Base-by-base conservation (phyloP, 2,797 vertebrate species). In the Triplophysa bombifrons region DNA sequence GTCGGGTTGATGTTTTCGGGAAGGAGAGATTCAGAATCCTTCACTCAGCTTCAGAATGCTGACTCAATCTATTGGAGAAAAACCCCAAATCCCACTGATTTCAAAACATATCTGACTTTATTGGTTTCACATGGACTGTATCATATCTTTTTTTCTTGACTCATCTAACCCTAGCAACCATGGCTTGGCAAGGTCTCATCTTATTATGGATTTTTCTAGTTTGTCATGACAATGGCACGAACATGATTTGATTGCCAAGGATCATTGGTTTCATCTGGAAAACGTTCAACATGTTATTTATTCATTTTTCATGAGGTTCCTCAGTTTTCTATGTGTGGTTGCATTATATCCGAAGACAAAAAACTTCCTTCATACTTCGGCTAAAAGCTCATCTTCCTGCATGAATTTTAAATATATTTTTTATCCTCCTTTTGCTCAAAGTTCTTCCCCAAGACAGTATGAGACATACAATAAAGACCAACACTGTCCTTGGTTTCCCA, bases 41-140 rank as follows among this genome's bases (percentile, higher is more conserved):
- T 19, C 56, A 72, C 74, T 77, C 20, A 6, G 63, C 50, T 80
- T 34, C 44, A 81, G 46, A 72, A n/a, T 69, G 71, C 80, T 87
- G 79, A 85, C 82, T 87, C 84, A 80, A n/a, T 66, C 14, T 16
- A 27, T 4, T 38, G 10, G 44, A 65, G 19, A 72, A 61, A 72
- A 80, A 1, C 20, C 34, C 70, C 76, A 73, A 78, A 79, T 78
- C 60, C 50, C 51, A 72, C 30, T 77, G 75, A 56, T 41, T 79
- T 46, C 5, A 9, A 60, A 83, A 76, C 58, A 56, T 77, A 74
- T 82, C 61, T 61, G 58, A 69, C 22, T n/a, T 46, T 2, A 64
- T 71, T 66, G 53, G 76, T 20, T 72, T 51, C 63, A 74, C 9
- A 58, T 81, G 44, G 53, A 74, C 41, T 70, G 81, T 27, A 46